Evolutionary conservation across 2,888 invertebrate genomes (phyloP), one percentile per base, ranked within the genome.

Genomic region (Scaptomyza tumidula): DNA sequence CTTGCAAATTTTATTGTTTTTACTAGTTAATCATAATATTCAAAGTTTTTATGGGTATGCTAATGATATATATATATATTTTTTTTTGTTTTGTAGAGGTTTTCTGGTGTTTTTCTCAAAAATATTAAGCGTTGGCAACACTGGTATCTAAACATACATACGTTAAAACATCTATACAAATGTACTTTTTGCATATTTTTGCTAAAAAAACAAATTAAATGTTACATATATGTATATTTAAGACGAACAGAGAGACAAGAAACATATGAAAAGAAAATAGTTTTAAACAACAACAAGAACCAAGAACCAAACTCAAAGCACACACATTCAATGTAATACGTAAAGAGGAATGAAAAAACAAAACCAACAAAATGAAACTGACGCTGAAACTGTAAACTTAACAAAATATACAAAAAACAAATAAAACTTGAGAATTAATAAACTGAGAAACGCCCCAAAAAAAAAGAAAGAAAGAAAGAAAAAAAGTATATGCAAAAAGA

Each of bases 341-440:
- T 49, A 33, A 58, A 56, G 37, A 41, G 55, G 63, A 48, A 55
- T n/a, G 10, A 41, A 44, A 44, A 19, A 35, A 10, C 16, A 19
- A 50, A n/a, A n/a, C 10, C 33, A 19, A 54, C 14, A 39, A 39
- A 37, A 46, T 45, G 10, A 13, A 80, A 72, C 70, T 74, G 72
- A 78, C 80, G 72, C 71, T 85, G 71, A 76, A 64, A 67, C 62
- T 73, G 67, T 66, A 72, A 53, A 41, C 56, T 72, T 48, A 77
- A 67, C 67, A 67, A 67, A 63, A 13, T n/a, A 49, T 2, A 19
- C 1, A 19, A 19, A 19, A 19, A 19, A 19, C 19, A 19, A 19
- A 19, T 19, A 19, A 5, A 24, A 24, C 3, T 3, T 24, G 24
- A 24, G 24, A 24, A 24, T 24, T 24, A 24, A 24, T 24, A 75